Evolutionary conservation across 2,113 vertebrate genomes (phyloP).

Genomic region (Jaculus jaculus): DNA sequence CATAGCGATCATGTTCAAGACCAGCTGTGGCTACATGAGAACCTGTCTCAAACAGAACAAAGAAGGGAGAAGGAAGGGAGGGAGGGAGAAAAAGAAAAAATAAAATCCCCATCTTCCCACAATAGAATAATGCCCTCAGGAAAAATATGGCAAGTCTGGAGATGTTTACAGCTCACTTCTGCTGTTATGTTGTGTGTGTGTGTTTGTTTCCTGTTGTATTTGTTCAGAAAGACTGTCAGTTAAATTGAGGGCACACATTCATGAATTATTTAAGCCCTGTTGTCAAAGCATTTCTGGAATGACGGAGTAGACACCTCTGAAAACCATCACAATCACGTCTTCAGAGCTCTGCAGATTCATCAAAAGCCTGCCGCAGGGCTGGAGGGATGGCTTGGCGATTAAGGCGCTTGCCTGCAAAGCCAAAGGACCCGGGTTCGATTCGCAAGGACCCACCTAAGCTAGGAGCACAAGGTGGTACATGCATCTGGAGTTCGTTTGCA

Average conservation of each 20-base stretch:
- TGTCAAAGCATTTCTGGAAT: conserved; percentile 7
- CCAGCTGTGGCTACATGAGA: background rate
- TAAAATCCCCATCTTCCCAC: background rate
- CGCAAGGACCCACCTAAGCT: too few species aligned
- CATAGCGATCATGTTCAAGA: background rate
- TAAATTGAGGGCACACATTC: background rate
- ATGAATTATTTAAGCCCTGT: background rate
- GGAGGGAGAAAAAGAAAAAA: too few species aligned
- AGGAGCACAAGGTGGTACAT: too few species aligned
- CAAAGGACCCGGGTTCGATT: too few species aligned
- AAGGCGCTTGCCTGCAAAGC: too few species aligned
- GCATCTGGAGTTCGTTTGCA: too few species aligned
- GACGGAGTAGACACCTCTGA: background rate
- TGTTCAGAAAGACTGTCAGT: background rate
- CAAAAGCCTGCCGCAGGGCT: background rate
- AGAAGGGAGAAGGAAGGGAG: too few species aligned
- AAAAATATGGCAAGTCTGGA: background rate
- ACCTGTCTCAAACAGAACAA: background rate
- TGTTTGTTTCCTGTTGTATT: background rate
- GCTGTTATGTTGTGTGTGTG: background rate
- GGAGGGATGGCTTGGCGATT: too few species aligned
- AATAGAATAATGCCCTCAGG: background rate
- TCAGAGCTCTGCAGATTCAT: background rate
- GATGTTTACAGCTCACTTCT: background rate
- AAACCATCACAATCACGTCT: background rate